Percentiles rank a stretch among this genome's conserved stretches.
Conservation (phyloP, 1,140 invertebrate species). For the Reticulitermes speratus region DNA sequence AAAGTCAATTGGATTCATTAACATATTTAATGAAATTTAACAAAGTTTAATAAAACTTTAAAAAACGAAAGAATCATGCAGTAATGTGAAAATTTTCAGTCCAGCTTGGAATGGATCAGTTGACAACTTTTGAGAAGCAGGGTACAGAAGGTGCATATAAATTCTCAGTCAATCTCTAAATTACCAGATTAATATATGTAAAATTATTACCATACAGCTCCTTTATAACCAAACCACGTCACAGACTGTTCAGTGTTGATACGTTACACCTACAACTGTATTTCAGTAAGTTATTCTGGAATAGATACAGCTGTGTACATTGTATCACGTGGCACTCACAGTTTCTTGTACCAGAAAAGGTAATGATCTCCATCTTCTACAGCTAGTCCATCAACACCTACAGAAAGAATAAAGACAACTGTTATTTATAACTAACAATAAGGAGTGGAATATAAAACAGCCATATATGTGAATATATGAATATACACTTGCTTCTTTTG, state of each 20-base stretch:
- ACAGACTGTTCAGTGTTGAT: background rate
- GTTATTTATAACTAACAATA: background rate
- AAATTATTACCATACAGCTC: background rate
- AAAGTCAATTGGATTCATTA: no score
- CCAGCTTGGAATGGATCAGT: background rate
- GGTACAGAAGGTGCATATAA: background rate
- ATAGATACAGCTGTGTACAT: background rate
- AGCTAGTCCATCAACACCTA: slow-evolving; percentile 79
- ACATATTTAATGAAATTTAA: no score
- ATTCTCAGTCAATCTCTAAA: background rate
- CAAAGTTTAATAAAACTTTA: no score
- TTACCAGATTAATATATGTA: background rate
- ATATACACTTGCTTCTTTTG: slow-evolving; percentile 33
- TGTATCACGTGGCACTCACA: slow-evolving; percentile 59
- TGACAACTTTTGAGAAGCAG: background rate
- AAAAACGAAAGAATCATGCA: no score
- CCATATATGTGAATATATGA: background rate
- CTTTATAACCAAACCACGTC: background rate
- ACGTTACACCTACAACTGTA: background rate
- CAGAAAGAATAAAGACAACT: slow-evolving; percentile 41
- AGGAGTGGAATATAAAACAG: background rate
- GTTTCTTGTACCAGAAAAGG: slow-evolving; percentile 88
- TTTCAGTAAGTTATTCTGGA: background rate
- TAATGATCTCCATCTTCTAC: slow-evolving; percentile 82
- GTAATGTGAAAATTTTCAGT: background rate